Evolutionary conservation across 2,888 invertebrate species (phyloP).

Genomic region (Aspidiotus rigidus): DNA sequence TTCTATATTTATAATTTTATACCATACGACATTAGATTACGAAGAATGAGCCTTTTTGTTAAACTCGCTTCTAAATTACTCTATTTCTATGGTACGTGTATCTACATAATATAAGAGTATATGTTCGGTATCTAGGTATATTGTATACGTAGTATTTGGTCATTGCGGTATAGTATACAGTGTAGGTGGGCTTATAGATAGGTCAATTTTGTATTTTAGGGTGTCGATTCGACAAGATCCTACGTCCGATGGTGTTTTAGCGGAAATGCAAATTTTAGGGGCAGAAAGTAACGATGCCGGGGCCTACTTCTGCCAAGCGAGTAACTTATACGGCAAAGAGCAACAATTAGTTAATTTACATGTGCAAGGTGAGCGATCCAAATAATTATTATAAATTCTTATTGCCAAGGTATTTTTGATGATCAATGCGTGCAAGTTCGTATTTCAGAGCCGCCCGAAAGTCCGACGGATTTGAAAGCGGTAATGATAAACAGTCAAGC

Average conservation of each 20-base stretch:
- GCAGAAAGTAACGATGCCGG: constrained; percentile 64
- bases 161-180: no score
- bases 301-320: constrained; percentile 67
- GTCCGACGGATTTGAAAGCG: constrained; percentile 58
- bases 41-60: no score
- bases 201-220: constrained; percentile 6
- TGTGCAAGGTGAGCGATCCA: constrained; percentile 52
- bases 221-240: constrained; percentile 38
- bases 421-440: background rate
- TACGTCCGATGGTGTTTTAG: constrained; percentile 53
- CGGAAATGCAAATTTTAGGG: constrained; percentile 59
- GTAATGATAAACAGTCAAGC: constrained; percentile 62
- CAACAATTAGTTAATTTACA: constrained; percentile 62
- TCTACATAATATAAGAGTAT: background rate
- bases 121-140: background rate
- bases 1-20: no score
- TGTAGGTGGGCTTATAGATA: no score
- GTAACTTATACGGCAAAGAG: constrained; percentile 61
- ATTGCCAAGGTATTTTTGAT: no score
- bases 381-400: background rate
- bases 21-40: no score
- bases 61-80: no score
- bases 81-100: no score
- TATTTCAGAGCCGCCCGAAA: constrained; percentile 58
- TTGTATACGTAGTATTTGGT: no score